Evolutionary conservation across 2,113 vertebrate species (phyloP), one percentile per base, ranked within the genome.

Genomic region (Cebidichthys violaceus): DNA sequence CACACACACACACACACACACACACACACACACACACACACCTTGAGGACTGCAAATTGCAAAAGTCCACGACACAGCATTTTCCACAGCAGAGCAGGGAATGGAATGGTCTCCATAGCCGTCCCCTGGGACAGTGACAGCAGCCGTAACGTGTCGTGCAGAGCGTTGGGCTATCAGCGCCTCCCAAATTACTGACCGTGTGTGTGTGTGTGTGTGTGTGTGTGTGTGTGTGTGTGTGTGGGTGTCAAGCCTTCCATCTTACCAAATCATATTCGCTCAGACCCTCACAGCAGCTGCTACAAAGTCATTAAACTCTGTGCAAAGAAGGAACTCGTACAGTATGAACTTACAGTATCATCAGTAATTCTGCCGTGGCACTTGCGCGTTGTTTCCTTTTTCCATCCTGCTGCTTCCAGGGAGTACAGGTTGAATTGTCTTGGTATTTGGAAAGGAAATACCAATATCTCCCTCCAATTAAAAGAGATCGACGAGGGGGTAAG

Each of bases 111-210:
- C 72, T 68, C 37, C 43, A 15, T 37, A 57, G 72, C 57, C 6
- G 9, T 41, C 31, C 24, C 31, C 43, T 37, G 18, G 73, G 62
- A 72, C 24, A 24, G 39, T 74, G 68, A 64, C 72, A 83, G 85
- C 45, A 67, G 43, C 33, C 68, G 52, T 29, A 55, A 69, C 41
- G 33, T 31, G 31, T 31, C 31, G 31, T 33, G 33, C 33, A 39
- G 59, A 75, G 70, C 20, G 66, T 73, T 75, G 75, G 70, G 15
- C 18, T 33, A 86, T 86, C 68, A 77, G 65, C 64, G 73, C 68
- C 78, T 84, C 75, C 80, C 75, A 71, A 77, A 82, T 85, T 79
- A 85, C 67, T 67, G 27, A 70, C 79, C 6, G 37, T 6, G 54
- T 27, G 33, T 79, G 77, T 54, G 8, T 35, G 35, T 35, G 35